Evolutionary conservation across 2,113 vertebrate genomes (phyloP).

Genomic region (Litocranius walleri): DNA sequence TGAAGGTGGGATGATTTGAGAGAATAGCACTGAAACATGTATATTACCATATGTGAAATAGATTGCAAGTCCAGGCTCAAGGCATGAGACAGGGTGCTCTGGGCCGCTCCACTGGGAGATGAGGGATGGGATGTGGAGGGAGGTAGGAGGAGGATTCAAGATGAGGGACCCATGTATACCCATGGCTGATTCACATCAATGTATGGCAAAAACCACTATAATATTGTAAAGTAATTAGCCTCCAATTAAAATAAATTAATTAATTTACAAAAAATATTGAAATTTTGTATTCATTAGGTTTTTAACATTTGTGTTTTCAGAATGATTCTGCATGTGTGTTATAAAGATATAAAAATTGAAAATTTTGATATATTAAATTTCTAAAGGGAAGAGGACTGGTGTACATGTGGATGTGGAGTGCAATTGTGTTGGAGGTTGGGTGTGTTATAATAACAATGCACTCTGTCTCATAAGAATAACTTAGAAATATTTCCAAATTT

Average conservation of each 20-base stretch:
- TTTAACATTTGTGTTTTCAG: not conserved
- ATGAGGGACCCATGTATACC: not conserved
- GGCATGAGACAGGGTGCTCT: not conserved
- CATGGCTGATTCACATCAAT: not conserved
- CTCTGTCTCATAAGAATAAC: not conserved
- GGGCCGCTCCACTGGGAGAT: rapidly evolving
- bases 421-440: not conserved
- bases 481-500: not conserved
- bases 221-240: not conserved
- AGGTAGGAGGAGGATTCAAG: not conserved
- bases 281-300: not conserved
- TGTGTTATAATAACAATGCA: not conserved
- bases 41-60: not conserved
- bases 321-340: not conserved
- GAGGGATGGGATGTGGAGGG: not conserved
- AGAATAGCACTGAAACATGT: not conserved
- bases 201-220: not conserved
- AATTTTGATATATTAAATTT: not conserved
- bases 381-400: not conserved
- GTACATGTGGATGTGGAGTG: not conserved
- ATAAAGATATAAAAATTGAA: not conserved
- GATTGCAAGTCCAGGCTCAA: not conserved
- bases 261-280: not conserved
- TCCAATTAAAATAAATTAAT: not conserved
- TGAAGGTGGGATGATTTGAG: not conserved